A percentile compares a stretch with the other conserved stretches of the same genome.
phyloP scores from a whole-genome alignment of 2,113 vertebrate genomes.

The Pseudorasbora parva region DNA sequence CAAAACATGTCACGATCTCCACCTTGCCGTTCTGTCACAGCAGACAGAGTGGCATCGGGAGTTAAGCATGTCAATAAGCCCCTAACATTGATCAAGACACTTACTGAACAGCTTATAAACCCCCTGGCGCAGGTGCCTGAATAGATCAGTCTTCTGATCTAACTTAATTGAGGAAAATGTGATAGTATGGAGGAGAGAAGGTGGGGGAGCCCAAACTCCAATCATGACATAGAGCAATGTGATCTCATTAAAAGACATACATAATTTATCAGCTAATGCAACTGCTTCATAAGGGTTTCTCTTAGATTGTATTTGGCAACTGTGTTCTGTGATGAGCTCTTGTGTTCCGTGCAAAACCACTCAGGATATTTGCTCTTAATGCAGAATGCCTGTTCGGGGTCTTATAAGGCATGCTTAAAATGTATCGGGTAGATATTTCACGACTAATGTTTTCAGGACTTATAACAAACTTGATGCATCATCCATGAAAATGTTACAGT shows the following conservation, averaged over 20 bases:
- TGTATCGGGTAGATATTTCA: neutral
- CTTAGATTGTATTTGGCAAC: neutral
- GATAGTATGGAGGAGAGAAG: conserved; percentile 19
- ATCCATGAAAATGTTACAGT: neutral
- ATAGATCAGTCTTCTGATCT: conserved; percentile 53
- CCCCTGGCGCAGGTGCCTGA: conserved; percentile 22
- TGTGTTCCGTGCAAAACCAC: neutral
- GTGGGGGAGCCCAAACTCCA: conserved; percentile 6
- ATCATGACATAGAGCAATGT: conserved; percentile 40
- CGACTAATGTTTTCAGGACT: neutral
- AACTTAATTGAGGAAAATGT: conserved; percentile 60
- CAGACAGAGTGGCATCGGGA: conserved; percentile 47
- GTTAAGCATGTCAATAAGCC: conserved; percentile 46
- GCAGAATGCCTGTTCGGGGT: neutral
- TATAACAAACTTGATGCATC: neutral
- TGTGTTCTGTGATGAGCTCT: neutral
- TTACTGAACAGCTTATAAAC: conserved; percentile 40
- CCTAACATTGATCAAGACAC: conserved; percentile 48
- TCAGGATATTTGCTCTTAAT: neutral
- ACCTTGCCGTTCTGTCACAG: conserved; percentile 28
- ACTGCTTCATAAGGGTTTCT: conserved; percentile 26
- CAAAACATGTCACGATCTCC: conserved; percentile 42
- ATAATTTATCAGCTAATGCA: conserved; percentile 54
- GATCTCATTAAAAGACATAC: conserved; percentile 53
- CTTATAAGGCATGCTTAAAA: neutral